phyloP scores from a whole-genome alignment of 2,888 invertebrate species.

The Vannuccia rotundouncinata region DNA sequence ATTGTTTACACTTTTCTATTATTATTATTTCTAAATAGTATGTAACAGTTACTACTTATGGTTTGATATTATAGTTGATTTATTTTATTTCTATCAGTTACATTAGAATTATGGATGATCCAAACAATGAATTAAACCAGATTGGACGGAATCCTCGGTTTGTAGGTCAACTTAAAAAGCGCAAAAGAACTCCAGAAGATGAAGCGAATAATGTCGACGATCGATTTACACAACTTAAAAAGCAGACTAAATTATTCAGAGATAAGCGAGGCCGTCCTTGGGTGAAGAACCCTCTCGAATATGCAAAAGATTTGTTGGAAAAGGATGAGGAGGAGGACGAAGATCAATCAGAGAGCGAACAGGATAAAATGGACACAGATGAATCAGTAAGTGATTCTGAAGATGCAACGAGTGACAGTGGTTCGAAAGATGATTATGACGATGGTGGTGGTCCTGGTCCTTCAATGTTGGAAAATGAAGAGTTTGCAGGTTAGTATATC shows the following conservation, averaged over 20 bases:
- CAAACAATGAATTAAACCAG: background rate
- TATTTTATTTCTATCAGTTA: no score
- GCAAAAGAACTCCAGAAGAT: background rate
- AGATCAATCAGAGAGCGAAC: background rate
- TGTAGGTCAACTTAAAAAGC: background rate
- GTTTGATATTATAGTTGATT: background rate
- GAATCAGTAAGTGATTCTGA: background rate
- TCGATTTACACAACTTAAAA: background rate
- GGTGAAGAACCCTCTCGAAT: constrained; percentile 1
- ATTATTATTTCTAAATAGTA: background rate
- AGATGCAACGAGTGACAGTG: background rate
- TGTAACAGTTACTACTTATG: background rate
- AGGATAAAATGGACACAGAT: background rate
- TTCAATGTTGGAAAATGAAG: background rate
- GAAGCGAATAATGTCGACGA: background rate
- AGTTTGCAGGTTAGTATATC: background rate
- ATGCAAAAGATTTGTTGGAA: background rate
- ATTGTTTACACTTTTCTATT: background rate
- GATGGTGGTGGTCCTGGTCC: background rate
- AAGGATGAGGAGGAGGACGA: constrained; percentile 27
- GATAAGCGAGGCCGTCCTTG: constrained; percentile 33
- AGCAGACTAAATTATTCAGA: background rate
- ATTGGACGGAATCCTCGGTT: background rate
- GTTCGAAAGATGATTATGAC: background rate
- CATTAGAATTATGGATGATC: constrained; percentile 3